Conservation (phyloP, 2,797 vertebrate species). For the Chromobotia macracanthus region DNA sequence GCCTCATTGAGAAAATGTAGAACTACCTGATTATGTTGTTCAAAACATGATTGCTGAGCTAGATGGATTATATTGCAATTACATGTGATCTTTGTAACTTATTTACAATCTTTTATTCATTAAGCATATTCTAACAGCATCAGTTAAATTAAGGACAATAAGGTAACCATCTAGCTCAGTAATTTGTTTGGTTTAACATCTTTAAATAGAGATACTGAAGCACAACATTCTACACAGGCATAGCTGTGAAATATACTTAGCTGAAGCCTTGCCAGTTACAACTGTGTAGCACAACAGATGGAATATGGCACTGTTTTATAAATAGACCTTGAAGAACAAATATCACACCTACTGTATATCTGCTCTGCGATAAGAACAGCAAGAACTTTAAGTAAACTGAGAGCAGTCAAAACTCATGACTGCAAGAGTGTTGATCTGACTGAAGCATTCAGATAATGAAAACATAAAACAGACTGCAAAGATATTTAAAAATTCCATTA, state of each 20-base stretch:
- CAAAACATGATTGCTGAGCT: constrained; percentile 23
- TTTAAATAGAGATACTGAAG: constrained; percentile 13
- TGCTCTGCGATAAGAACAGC: constrained; percentile 18
- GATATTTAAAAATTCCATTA: constrained; percentile 48
- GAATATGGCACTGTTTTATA: constrained; percentile 45
- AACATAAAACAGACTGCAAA: constrained; percentile 37
- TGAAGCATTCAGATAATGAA: constrained; percentile 74
- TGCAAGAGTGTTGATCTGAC: neutral
- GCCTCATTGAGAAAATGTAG: constrained; percentile 10
- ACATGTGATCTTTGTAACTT: no score
- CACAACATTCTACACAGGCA: neutral
- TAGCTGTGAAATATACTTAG: constrained; percentile 2
- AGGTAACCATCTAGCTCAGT: neutral
- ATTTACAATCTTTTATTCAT: neutral
- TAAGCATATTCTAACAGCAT: neutral
- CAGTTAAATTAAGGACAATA: neutral
- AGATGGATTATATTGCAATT: constrained; percentile 11
- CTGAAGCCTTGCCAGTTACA: constrained; percentile 13
- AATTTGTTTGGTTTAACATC: constrained; percentile 28
- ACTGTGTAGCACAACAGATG: constrained; percentile 6
- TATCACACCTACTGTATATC: constrained; percentile 15
- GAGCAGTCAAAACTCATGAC: constrained; percentile 13
- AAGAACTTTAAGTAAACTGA: constrained; percentile 20
- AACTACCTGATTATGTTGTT: constrained; percentile 17
- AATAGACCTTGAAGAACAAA: constrained; percentile 36